Evolutionary conservation across 2,113 vertebrate genomes (phyloP), one percentile per base, ranked within the genome.

Genomic region (Centropus bengalensis): DNA sequence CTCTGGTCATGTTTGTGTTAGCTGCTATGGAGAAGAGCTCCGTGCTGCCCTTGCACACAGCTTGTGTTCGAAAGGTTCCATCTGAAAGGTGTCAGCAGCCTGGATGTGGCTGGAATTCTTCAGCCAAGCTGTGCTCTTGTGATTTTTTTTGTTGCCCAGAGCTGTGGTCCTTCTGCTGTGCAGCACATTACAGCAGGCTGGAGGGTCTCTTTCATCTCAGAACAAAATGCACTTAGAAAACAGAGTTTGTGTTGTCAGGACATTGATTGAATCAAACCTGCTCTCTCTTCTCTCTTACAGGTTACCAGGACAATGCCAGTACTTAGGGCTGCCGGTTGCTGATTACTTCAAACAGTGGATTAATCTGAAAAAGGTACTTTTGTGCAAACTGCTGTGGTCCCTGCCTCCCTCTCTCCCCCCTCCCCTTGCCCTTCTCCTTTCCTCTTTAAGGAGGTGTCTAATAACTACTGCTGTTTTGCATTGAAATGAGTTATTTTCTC

Each of bases 271-370:
- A 95, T 95, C 85, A 95, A 97, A 97, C 94, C 94, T 96, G 86
- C 88, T 97, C 60, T 98, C 54, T 97, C 86, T 96, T 82, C 77
- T 98, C 96, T 98, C 94, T 98, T 94, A 86, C 97, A 98, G 98
- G 98, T 98, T 98, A 96, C 98, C 98, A 86, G 98, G 98, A 97
- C 98, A 98, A 97, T 98, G 98, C 97, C 98, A 98, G 94, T 98
- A 98, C 95, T 98, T 98, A 98, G 98, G 98, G 89, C 97, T 98
- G 96, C 98, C 98, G 56, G 98, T 98, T 95, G 98, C 98, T 93
- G 98, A 98, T 98, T 98, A 98, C 98, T 98, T 98, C 98, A 98
- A 98, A 98, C 98, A 98, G 96, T 98, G 98, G 98, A 98, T 98
- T 98, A 98, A 98, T 98, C 98, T 98, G 97, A 98, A 98, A 98